Percentiles rank a stretch among this genome's conserved stretches.
Conservation (phyloP, 2,113 vertebrate species). For the Ptilonorhynchus violaceus region DNA sequence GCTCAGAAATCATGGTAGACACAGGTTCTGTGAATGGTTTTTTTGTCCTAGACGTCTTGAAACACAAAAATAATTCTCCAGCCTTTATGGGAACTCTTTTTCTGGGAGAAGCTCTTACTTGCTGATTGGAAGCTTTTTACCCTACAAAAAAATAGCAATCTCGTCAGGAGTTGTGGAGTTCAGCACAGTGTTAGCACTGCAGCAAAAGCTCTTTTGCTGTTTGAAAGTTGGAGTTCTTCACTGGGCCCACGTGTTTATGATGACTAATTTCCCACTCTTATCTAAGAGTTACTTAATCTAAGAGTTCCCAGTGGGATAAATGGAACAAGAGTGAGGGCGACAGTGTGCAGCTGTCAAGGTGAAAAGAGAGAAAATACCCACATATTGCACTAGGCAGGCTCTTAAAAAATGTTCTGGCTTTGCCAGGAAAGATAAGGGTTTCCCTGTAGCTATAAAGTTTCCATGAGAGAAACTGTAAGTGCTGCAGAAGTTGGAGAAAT, state of each 20-base stretch:
- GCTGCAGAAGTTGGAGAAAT: neutral
- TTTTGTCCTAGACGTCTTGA: neutral
- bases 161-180: neutral
- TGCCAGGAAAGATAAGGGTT: constrained; percentile 19
- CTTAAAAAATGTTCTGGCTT: neutral
- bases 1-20: neutral
- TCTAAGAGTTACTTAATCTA: constrained; percentile 31
- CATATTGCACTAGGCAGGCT: neutral
- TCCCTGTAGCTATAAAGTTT: neutral
- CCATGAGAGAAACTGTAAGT: neutral
- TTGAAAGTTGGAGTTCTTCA: constrained; percentile 13
- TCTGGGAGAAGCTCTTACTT: neutral
- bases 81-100: neutral
- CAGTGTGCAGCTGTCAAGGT: constrained; percentile 50
- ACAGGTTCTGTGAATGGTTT: neutral
- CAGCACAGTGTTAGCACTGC: neutral
- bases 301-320: constrained; percentile 31
- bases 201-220: constrained; percentile 16
- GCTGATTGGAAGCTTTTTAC: constrained; percentile 16
- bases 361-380: constrained; percentile 56
- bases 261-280: constrained; percentile 59
- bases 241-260: constrained; percentile 19
- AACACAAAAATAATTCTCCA: neutral
- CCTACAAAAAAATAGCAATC: neutral
- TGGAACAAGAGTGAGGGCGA: neutral